phyloP scores from a whole-genome alignment of 2,888 invertebrate species.

The Yponomeuta sedellus region DNA sequence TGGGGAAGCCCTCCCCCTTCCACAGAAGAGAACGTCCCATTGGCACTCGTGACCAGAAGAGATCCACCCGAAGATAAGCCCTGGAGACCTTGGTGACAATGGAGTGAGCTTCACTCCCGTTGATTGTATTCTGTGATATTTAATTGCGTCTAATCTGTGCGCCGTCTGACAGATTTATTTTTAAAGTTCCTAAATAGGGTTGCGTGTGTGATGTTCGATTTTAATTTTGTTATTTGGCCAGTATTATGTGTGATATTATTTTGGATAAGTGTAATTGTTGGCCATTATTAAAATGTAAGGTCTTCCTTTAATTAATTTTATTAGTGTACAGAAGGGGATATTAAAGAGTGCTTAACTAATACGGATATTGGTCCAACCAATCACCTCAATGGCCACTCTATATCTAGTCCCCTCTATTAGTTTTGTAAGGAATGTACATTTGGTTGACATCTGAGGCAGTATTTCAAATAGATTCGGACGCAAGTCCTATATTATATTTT shows the following conservation, averaged over 20 bases:
- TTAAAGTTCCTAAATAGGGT: conserved; percentile 18
- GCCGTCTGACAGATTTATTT: conserved; percentile 22
- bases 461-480: conserved; percentile 43
- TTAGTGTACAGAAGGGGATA: not conserved
- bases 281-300: conserved; percentile 26
- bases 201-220: conserved; percentile 2
- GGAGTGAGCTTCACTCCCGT: conserved; percentile 22
- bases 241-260: conserved; percentile 18
- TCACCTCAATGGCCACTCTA: too few species aligned
- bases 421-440: conserved; percentile 38
- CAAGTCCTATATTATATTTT: conserved; percentile 8
- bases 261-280: conserved; percentile 17
- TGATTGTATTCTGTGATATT: conserved; percentile 36
- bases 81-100: conserved; percentile 87
- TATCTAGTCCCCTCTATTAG: not conserved
- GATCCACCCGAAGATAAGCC: conserved; percentile 81
- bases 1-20: conserved; percentile 63
- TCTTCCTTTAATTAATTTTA: conserved; percentile 25
- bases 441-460: conserved; percentile 72
- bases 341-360: not conserved
- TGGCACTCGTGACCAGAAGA: conserved; percentile 85
- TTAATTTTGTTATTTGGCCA: conserved; percentile 17
- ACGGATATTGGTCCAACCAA: not conserved
- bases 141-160: conserved; percentile 29
- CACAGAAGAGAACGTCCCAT: conserved; percentile 70